Base-by-base conservation (phyloP, 2,888 invertebrate species). In the Cynaeus angustus region DNA sequence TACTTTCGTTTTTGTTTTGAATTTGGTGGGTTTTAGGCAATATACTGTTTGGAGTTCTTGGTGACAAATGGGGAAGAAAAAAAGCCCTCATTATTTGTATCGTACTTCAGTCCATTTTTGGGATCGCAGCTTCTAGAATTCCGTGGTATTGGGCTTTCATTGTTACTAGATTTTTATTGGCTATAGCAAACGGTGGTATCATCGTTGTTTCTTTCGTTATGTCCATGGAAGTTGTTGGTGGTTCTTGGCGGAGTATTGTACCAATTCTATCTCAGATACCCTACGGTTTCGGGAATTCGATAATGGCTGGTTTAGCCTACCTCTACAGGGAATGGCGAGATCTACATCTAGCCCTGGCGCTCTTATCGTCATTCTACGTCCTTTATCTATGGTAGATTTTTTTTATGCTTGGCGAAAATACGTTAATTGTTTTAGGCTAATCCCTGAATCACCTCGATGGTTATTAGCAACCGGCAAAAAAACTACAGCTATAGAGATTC, bases 391-490 rank as follows among this genome's bases (percentile, higher is more conserved):
- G 88, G 89, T 88, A 82, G 81, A 82, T 79, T 46, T 41, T 58
- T 30, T 13, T 6, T 7, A 13, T 6, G 12, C 37, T 21, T 21
- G 4, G 2, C 21, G 21, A 21, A 21, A 21, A 21, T 21, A 21
- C 21, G 21, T 21, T 21, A n/a, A 4, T 6, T 6, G n/a, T 33
- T 33, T 26, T 45, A 83, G 88, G 83, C 83, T 86, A 46, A 80
- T 90, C 75, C 87, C 89, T 0, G 91, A 91, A 82, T 90, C 90
- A 0, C 91, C 91, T 0, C 83, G 90, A 69, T 91, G 91, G 90
- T 81, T 91, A 26, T 75, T 90, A 62, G 88, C 88, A 7, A 87
- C 86, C 12, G 89, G 88, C 1, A 84, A 84, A 76, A 85, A 82
- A 37, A 83, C 87, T 26, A 83, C 87, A 80, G 90, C 90, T 14